Conservation (phyloP, 2,113 vertebrate genomes). For the Sitta europaea region DNA sequence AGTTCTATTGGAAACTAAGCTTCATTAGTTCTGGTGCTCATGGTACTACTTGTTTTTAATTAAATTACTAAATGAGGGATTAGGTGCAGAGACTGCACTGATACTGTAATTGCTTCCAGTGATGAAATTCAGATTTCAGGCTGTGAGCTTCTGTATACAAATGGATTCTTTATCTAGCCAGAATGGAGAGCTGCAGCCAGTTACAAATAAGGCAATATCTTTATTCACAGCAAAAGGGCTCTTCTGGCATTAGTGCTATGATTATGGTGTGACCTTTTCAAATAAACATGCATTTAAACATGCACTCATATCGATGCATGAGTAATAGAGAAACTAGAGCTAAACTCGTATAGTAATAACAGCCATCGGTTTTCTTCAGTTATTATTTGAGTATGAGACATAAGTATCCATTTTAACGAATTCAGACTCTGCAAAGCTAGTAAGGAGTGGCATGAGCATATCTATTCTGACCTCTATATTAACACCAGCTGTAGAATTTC, state of each 20-base stretch:
- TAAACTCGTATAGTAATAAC: background rate
- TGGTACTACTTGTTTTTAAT: slow-evolving; percentile 48
- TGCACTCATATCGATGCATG: background rate
- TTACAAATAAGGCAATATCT: background rate
- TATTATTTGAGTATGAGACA: background rate
- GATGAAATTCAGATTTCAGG: slow-evolving; percentile 49
- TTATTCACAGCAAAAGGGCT: background rate
- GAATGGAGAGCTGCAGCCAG: background rate
- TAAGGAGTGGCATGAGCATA: background rate
- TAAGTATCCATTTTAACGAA: background rate
- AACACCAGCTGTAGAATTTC: background rate
- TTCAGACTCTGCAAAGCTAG: background rate
- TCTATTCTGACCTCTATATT: background rate
- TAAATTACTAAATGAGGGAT: slow-evolving; percentile 57
- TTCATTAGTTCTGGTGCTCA: slow-evolving; percentile 39
- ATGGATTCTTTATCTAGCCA: background rate
- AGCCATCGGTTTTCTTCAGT: background rate
- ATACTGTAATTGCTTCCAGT: slow-evolving; percentile 46
- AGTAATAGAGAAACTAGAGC: background rate
- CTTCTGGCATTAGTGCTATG: background rate
- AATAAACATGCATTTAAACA: background rate
- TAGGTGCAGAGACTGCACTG: background rate
- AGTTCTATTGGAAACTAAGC: background rate
- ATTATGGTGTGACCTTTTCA: background rate
- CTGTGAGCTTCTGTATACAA: background rate